Conservation (phyloP, 2,888 invertebrate genomes). For the Parnassius glacialis region DNA sequence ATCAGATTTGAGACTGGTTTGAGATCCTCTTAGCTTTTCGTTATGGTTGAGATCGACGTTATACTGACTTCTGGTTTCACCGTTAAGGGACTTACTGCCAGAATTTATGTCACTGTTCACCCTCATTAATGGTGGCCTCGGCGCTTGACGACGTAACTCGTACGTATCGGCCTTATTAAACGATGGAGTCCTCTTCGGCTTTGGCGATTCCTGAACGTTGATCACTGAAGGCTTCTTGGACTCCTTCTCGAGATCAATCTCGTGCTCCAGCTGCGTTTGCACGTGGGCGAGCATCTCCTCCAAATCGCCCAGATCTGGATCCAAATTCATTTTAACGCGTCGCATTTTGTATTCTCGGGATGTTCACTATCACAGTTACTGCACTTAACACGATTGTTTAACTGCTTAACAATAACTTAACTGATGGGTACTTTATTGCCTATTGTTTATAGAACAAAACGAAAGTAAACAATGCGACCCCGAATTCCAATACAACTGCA, state of each 20-base stretch:
- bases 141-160: conserved; percentile 49
- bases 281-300: conserved; percentile 77
- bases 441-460: conserved; percentile 25
- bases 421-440: conserved; percentile 23
- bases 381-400: conserved; percentile 22
- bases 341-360: conserved; percentile 47
- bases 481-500: conserved; percentile 23
- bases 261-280: conserved; percentile 70
- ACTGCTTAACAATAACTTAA: conserved; percentile 23
- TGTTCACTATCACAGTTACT: conserved; percentile 9
- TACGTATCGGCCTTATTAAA: conserved; percentile 53
- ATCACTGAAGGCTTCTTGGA: conserved; percentile 59
- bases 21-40: conserved; percentile 54
- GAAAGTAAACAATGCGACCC: conserved; percentile 25
- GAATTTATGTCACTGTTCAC: conserved; percentile 43
- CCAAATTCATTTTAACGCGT: conserved; percentile 59
- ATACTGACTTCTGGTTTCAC: conserved; percentile 42
- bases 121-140: conserved; percentile 48
- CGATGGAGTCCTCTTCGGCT: conserved; percentile 54
- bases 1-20: conserved; percentile 58
- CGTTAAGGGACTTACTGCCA: conserved; percentile 43
- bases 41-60: conserved; percentile 46
- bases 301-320: conserved; percentile 71
- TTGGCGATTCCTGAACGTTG: conserved; percentile 67
- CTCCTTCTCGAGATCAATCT: conserved; percentile 68